Evolutionary conservation across 2,113 vertebrate species (phyloP).

Genomic region (Ardeotis arabs): DNA sequence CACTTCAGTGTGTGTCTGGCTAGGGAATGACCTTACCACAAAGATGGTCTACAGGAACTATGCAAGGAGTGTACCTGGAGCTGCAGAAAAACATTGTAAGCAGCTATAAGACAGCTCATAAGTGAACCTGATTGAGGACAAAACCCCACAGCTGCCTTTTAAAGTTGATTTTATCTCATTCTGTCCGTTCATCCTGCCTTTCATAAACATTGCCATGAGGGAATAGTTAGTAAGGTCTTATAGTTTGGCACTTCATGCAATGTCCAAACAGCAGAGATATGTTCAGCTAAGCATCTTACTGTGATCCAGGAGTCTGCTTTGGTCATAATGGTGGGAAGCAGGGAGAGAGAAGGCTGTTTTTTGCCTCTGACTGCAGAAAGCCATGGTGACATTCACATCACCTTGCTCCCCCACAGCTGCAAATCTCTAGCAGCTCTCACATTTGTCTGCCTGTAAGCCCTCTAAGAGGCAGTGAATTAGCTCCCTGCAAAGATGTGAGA

Average conservation of each 20-base stretch:
- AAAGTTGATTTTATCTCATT: not conserved
- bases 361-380: not conserved
- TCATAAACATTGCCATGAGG: not conserved
- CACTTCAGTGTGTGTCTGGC: not conserved
- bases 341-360: not conserved
- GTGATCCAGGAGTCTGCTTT: not conserved
- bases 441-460: not conserved
- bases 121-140: not conserved
- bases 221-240: not conserved
- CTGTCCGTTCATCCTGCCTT: not conserved
- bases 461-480: not conserved
- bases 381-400: not conserved
- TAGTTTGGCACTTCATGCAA: not conserved
- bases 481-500: not conserved
- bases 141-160: not conserved
- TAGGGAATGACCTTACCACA: not conserved
- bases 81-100: not conserved
- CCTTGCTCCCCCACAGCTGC: rapidly evolving
- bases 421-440: not conserved
- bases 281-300: not conserved
- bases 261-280: not conserved
- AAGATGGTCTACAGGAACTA: not conserved
- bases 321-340: not conserved
- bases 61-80: not conserved
- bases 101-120: not conserved